A percentile compares a stretch with the other conserved stretches of the same genome.
Evolutionary conservation across 2,113 vertebrate species (phyloP).

Genomic region (Rhipidura dahli): DNA sequence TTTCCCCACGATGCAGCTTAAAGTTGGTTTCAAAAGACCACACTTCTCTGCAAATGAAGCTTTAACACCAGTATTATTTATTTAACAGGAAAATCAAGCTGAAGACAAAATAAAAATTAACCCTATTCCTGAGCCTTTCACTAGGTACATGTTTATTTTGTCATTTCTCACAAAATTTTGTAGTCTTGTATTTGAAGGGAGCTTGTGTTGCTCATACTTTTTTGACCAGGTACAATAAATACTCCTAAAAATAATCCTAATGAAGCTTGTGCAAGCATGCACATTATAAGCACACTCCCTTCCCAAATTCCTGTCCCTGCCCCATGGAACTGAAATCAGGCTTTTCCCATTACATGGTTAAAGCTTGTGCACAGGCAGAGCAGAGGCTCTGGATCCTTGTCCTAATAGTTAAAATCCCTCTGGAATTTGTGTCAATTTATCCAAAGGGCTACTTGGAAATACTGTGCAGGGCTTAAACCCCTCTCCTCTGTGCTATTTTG

Average conservation of each 20-base stretch:
- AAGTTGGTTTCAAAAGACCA: neutral
- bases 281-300: neutral
- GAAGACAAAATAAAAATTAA: neutral
- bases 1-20: neutral
- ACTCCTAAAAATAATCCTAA: neutral
- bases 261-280: neutral
- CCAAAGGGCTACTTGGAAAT: conserved; percentile 4
- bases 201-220: neutral
- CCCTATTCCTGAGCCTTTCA: neutral
- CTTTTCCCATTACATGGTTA: neutral
- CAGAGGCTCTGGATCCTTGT: neutral
- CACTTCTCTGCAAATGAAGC: neutral
- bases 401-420: neutral
- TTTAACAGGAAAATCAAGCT: neutral
- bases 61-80: neutral
- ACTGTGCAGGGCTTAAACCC: neutral
- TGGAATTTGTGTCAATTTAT: conserved; percentile 38
- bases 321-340: neutral
- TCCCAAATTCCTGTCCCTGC: neutral
- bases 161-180: neutral
- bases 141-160: neutral
- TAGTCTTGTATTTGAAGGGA: neutral
- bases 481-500: neutral
- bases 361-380: neutral
- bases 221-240: neutral